These are phyloP conservation scores for Diachasma alloeum DNA, from an alignment of 1,140 invertebrate genomes.

Conservation along the genomic window DNA sequence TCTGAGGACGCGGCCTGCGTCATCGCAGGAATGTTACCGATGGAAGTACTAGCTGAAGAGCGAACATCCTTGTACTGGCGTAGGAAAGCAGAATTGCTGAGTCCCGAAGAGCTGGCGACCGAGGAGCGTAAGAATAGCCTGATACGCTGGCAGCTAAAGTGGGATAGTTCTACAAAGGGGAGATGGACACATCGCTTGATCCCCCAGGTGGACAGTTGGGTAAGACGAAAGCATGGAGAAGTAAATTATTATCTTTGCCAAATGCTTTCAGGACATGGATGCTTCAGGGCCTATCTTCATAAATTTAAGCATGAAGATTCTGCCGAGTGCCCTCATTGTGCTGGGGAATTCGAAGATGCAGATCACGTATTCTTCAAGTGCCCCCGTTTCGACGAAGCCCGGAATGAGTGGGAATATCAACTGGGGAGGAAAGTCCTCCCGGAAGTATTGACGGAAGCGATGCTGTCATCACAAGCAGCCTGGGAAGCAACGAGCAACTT, in stretches of 20 bases:
- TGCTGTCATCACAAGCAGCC: conserved; percentile 23
- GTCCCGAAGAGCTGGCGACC: no score
- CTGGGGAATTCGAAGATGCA: neutral
- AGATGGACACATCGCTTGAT: conserved; percentile 27
- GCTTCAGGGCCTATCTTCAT: conserved; percentile 42
- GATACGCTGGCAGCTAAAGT: conserved; percentile 13
- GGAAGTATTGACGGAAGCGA: conserved; percentile 23
- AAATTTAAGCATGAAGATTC: conserved; percentile 41
- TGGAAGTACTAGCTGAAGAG: no score
- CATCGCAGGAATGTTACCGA: no score
- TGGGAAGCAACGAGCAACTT: no score
- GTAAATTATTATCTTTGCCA: no score
- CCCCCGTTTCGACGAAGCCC: neutral
- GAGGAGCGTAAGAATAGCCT: no score
- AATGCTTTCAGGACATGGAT: no score
- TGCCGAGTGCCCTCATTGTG: conserved; percentile 36
- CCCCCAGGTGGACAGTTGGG: conserved; percentile 28
- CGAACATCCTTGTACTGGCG: no score
- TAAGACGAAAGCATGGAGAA: no score
- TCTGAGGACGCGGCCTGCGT: no score
- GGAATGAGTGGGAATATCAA: neutral
- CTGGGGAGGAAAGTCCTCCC: conserved; percentile 5
- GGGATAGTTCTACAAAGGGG: neutral
- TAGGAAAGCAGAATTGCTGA: no score
- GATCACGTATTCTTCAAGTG: conserved; percentile 24